phyloP scores from a whole-genome alignment of 1,140 invertebrate genomes.

The Zophobas morio region DNA sequence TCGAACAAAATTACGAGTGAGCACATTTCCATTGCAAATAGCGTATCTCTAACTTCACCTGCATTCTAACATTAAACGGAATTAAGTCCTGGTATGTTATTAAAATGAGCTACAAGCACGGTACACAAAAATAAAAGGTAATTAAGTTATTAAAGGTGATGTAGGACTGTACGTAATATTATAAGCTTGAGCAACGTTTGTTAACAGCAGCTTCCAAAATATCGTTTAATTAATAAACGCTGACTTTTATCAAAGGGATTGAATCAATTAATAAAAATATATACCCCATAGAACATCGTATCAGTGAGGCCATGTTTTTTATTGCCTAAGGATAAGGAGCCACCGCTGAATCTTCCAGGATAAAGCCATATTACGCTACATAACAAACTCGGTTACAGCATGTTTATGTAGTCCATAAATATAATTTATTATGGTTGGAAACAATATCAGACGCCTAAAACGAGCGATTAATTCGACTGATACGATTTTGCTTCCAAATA shows the following conservation, averaged over 20 bases:
- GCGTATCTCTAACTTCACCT: no score
- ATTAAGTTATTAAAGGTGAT: no score
- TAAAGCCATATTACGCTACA: slow-evolving; percentile 29
- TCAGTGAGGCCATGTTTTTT: neutral
- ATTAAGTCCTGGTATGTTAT: no score
- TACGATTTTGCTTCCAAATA: slow-evolving; percentile 31
- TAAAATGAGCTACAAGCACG: no score
- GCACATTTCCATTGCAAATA: no score
- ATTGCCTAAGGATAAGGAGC: slow-evolving; percentile 15
- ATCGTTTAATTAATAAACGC: no score
- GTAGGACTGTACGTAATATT: no score
- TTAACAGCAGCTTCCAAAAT: no score
- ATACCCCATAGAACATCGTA: neutral
- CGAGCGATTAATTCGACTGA: slow-evolving; percentile 39
- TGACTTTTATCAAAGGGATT: neutral
- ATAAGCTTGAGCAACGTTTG: no score
- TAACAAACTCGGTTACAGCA: slow-evolving; percentile 38
- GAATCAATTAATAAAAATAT: slow-evolving; percentile 22
- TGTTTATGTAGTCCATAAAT: slow-evolving; percentile 42
- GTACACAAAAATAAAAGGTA: no score
- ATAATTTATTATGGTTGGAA: slow-evolving; percentile 44
- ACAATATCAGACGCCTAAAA: slow-evolving; percentile 44
- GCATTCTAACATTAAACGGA: no score
- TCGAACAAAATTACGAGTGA: no score
- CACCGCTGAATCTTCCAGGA: slow-evolving; percentile 7